Conservation (phyloP, 2,888 invertebrate genomes). For the Drosophila algonquin region DNA sequence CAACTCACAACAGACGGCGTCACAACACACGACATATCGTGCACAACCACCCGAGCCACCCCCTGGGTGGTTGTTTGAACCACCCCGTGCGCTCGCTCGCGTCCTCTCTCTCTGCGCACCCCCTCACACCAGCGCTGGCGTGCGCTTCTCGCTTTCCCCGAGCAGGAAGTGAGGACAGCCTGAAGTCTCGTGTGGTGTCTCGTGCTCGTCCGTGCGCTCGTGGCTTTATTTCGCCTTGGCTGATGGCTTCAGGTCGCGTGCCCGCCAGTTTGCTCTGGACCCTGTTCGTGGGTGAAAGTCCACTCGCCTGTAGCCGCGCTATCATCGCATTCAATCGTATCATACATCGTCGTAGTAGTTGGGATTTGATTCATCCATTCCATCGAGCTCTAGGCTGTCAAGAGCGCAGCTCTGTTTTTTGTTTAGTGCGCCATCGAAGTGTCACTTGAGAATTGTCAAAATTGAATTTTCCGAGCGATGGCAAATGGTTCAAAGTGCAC, state of each 20-base stretch:
- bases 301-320: conserved; percentile 41
- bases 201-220: conserved; percentile 58
- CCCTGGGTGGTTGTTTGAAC: conserved; percentile 26
- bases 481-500: conserved; percentile 49
- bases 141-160: conserved; percentile 46
- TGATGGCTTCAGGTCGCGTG: conserved; percentile 63
- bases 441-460: conserved; percentile 60
- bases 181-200: conserved; percentile 25
- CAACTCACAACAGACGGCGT: conserved; percentile 58
- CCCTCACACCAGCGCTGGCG: conserved; percentile 34
- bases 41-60: conserved; percentile 39
- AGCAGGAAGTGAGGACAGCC: conserved; percentile 26
- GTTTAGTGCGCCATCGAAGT: conserved; percentile 49
- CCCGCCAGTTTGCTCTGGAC: conserved; percentile 61
- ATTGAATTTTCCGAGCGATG: conserved; percentile 40
- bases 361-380: conserved; percentile 46
- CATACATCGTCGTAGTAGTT: conserved; percentile 21
- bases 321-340: conserved; percentile 41
- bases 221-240: conserved; percentile 62
- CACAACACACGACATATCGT: conserved; percentile 38
- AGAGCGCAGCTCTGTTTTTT: conserved; percentile 35
- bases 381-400: conserved; percentile 9
- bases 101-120: conserved; percentile 39
- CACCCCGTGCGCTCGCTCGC: conserved; percentile 28
- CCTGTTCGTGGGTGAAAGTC: conserved; percentile 70